phyloP scores from a whole-genome alignment of 2,797 vertebrate species.

The Lerista edwardsae region DNA sequence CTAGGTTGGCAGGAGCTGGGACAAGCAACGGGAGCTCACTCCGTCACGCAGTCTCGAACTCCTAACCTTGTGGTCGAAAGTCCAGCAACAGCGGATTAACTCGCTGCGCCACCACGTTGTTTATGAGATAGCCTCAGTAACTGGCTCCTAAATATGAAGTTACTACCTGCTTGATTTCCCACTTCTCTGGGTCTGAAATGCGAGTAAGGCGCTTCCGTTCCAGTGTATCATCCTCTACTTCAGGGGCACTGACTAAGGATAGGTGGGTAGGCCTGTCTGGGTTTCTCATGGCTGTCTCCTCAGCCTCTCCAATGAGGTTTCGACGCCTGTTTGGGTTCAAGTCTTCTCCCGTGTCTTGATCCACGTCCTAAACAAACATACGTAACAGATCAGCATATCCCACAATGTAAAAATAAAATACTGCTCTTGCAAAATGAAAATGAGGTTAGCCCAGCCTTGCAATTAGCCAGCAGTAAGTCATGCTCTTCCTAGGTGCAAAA shows the following conservation, averaged over 20 bases:
- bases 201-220: constrained; percentile 96
- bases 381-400: background rate
- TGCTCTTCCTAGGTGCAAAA: background rate
- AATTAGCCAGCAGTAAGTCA: background rate
- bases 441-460: background rate
- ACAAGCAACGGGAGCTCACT: too few relatives aligned
- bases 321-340: constrained; percentile 94
- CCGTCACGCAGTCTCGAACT: too few relatives aligned
- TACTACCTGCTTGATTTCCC: constrained; percentile 97
- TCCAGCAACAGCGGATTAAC: too few relatives aligned
- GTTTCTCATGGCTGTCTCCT: constrained; percentile 92
- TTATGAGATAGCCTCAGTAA: background rate
- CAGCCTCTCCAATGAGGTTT: constrained; percentile 87
- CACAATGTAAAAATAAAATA: background rate
- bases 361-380: constrained; percentile 85
- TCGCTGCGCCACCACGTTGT: too few relatives aligned
- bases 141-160: background rate
- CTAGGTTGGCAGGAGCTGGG: too few relatives aligned
- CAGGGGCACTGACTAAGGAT: constrained; percentile 89
- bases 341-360: constrained; percentile 97
- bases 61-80: too few relatives aligned
- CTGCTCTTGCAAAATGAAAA: background rate
- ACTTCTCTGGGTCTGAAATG: constrained; percentile 97
- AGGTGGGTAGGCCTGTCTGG: constrained; percentile 93
- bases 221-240: constrained; percentile 93